Percentiles rank a stretch among this genome's conserved stretches.
Evolutionary conservation across 2,113 vertebrate genomes (phyloP).

Genomic region (Uropsilus gracilis): DNA sequence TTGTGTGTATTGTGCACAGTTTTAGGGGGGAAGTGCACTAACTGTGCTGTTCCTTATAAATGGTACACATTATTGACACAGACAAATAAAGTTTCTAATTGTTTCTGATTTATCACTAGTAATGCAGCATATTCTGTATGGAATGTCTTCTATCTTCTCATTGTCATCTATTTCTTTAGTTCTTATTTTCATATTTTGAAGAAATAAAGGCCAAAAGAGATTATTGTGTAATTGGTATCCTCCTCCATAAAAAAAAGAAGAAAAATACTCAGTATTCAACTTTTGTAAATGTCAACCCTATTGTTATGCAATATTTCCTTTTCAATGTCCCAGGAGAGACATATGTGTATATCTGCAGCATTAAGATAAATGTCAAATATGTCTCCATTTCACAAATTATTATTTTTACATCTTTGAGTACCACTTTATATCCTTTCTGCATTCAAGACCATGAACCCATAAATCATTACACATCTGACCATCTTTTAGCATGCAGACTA

Average conservation of each 20-base stretch:
- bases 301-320: not conserved
- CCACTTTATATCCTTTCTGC: not conserved
- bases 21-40: slow-evolving; percentile 83
- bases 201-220: slow-evolving; percentile 78
- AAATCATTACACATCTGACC: not conserved
- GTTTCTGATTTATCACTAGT: slow-evolving; percentile 83
- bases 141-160: slow-evolving; percentile 74
- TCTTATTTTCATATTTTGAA: slow-evolving; percentile 78
- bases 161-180: slow-evolving; percentile 76
- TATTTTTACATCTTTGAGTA: not conserved
- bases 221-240: slow-evolving; percentile 47
- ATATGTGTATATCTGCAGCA: not conserved
- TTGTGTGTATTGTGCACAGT: slow-evolving; percentile 88
- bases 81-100: slow-evolving; percentile 89
- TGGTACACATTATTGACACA: slow-evolving; percentile 87
- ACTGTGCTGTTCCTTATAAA: slow-evolving; percentile 86
- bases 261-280: not conserved
- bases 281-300: not conserved
- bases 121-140: slow-evolving; percentile 83
- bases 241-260: slow-evolving; percentile 39
- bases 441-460: not conserved
- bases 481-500: not conserved
- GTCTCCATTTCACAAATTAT: not conserved
- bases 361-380: not conserved
- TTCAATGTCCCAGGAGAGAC: not conserved